Evolutionary conservation across 2,113 vertebrate species (phyloP).

Genomic region (Donacobius atricapilla): DNA sequence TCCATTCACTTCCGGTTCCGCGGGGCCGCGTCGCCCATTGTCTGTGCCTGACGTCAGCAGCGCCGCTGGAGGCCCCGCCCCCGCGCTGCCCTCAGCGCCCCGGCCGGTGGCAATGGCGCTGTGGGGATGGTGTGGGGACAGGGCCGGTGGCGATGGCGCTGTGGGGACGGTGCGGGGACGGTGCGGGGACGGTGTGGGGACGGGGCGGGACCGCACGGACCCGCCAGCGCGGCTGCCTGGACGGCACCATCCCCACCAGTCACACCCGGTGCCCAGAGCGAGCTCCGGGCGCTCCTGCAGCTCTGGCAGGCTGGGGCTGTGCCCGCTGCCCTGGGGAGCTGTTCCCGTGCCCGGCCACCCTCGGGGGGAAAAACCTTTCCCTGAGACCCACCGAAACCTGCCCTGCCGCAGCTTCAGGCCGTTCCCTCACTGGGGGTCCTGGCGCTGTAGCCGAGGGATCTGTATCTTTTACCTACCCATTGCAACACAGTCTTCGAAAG

Average conservation of each 20-base stretch:
- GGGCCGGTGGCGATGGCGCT: no score
- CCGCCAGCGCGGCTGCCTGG: no score
- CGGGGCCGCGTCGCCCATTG: background rate
- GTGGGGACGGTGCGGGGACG: no score
- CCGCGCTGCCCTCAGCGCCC: background rate
- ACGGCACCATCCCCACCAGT: no score
- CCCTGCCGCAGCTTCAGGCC: background rate
- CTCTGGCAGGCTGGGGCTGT: background rate
- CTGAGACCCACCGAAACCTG: background rate
- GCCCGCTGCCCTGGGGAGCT: background rate
- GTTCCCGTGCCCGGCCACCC: background rate
- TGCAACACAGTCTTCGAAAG: background rate
- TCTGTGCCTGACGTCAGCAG: background rate
- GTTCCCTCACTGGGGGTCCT: no score
- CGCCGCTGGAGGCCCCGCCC: background rate
- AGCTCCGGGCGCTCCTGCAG: rapidly evolving
- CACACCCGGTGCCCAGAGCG: background rate
- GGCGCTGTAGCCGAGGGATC: background rate
- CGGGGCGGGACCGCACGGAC: no score
- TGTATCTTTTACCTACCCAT: rapidly evolving
- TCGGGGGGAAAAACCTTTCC: background rate
- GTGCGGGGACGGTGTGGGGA: no score
- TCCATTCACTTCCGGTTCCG: background rate
- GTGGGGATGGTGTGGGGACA: no score
- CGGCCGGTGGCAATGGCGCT: rapidly evolving